phyloP scores from a whole-genome alignment of 2,113 vertebrate species.

The Gavialis gangeticus region DNA sequence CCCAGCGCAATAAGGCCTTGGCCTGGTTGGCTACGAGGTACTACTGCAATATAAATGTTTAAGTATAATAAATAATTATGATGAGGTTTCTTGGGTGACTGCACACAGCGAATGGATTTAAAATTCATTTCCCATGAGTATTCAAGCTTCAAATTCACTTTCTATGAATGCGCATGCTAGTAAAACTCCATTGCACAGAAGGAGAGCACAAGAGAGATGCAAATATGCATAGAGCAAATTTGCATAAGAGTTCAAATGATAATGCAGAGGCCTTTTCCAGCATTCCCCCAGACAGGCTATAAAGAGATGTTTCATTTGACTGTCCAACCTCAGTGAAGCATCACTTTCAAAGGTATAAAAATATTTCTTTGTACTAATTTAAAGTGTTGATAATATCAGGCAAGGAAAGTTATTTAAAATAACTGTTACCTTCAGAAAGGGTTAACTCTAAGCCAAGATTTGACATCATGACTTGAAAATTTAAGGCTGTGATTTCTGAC shows the following conservation, averaged over 20 bases:
- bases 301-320: constrained; percentile 42
- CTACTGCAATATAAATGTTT: constrained; percentile 66
- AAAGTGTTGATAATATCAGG: not conserved
- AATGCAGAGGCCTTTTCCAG: constrained; percentile 56
- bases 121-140: constrained; percentile 59
- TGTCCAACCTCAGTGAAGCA: not conserved
- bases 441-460: not conserved
- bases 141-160: constrained; percentile 54
- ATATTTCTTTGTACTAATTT: not conserved
- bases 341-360: not conserved
- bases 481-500: not conserved
- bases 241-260: constrained; percentile 64
- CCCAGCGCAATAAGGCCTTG: not conserved
- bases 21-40: not conserved
- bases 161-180: constrained; percentile 58
- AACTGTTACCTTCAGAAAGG: not conserved
- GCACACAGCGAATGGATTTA: constrained; percentile 55
- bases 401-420: not conserved
- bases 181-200: constrained; percentile 51
- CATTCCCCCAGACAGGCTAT: constrained; percentile 18
- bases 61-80: constrained; percentile 72
- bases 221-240: constrained; percentile 65
- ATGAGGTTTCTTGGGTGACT: constrained; percentile 66
- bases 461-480: not conserved
- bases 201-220: constrained; percentile 55